These are phyloP conservation scores for Acanthurus lineatus DNA, from an alignment of 2,797 vertebrate species.

Conservation along the genomic window DNA sequence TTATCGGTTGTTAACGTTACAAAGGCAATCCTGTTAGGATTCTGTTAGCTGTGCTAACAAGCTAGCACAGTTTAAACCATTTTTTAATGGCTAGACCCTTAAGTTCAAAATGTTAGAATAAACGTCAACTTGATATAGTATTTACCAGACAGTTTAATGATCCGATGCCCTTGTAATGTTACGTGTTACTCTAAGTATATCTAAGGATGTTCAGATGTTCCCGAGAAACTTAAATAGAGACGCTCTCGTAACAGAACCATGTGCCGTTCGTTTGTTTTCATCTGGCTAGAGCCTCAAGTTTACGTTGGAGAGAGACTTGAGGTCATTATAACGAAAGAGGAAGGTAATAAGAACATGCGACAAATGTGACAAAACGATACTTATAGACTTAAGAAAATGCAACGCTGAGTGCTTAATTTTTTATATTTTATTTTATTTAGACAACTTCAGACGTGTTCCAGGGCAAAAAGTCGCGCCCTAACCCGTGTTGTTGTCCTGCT, in stretches of 20 bases:
- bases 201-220: background rate
- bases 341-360: fast-evolving
- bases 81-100: background rate
- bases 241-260: constrained; percentile 54
- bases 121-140: no score
- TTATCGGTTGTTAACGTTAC: constrained; percentile 57
- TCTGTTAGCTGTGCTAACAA: constrained; percentile 44
- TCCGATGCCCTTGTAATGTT: background rate
- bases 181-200: background rate
- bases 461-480: background rate
- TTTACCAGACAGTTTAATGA: background rate
- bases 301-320: background rate
- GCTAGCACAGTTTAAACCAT: constrained; percentile 51
- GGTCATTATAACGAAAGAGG: background rate
- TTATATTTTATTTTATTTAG: background rate
- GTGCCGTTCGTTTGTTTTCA: constrained; percentile 79
- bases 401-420: no score
- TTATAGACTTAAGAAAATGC: background rate
- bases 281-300: constrained; percentile 48
- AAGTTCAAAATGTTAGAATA: background rate
- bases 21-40: constrained; percentile 66
- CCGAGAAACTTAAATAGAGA: constrained; percentile 29
- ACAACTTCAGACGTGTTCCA: background rate
- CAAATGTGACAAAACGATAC: background rate
- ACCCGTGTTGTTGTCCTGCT: background rate